A percentile compares a stretch with the other conserved stretches of the same genome.
These are phyloP conservation scores for Hippoglossus hippoglossus DNA, from an alignment of 2,797 vertebrate genomes.

Conservation along the genomic window DNA sequence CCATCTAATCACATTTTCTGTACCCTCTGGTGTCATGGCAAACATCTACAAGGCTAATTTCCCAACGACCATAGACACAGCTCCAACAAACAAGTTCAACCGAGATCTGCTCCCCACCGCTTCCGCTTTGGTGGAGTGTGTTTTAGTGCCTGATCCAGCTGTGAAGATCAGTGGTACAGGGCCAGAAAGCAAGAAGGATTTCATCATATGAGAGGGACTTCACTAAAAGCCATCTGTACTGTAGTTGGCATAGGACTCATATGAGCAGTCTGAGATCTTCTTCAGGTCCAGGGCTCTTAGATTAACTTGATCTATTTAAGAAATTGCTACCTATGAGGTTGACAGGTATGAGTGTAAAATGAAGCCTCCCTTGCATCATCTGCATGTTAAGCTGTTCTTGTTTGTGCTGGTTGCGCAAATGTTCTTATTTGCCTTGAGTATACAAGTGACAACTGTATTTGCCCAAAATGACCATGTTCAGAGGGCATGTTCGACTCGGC, in stretches of 20 bases:
- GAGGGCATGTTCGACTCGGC: background rate
- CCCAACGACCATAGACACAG: background rate
- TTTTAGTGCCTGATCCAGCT: conserved; percentile 5
- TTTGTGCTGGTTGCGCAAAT: background rate
- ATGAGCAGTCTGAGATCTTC: background rate
- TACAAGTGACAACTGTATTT: too few relatives aligned
- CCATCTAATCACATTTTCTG: too few relatives aligned
- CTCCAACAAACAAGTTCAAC: background rate
- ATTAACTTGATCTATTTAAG: background rate
- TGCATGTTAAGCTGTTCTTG: background rate
- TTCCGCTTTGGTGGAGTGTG: background rate
- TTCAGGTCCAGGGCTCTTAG: background rate
- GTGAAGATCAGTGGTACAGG: conserved; percentile 3
- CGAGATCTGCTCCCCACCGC: background rate
- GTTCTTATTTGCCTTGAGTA: too few relatives aligned
- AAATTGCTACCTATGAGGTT: too few relatives aligned
- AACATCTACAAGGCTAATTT: fast-evolving
- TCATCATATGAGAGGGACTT: background rate
- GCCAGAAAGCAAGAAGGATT: conserved; percentile 17
- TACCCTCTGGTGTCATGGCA: background rate
- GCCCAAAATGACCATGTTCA: too few relatives aligned
- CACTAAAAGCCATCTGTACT: background rate
- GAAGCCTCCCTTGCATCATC: too few relatives aligned
- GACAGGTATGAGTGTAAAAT: too few relatives aligned
- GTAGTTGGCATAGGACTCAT: background rate